Evolutionary conservation across 2,797 vertebrate species (phyloP).

Genomic region (Dendrocincla tyrannina): DNA sequence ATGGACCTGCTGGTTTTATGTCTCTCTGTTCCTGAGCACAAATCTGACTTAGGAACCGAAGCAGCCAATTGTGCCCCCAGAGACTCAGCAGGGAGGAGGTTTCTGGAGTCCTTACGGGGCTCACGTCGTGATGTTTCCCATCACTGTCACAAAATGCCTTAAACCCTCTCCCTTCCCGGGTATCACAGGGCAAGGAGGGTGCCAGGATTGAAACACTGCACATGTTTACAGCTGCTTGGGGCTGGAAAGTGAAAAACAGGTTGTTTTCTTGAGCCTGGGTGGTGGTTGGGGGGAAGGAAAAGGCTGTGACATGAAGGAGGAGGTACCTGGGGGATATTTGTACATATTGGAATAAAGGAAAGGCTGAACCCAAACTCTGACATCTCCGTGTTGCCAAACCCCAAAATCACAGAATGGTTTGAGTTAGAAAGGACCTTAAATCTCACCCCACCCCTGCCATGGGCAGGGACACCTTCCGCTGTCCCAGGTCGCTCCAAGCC

Average conservation of each 20-base stretch:
- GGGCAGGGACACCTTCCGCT: not conserved
- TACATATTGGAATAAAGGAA: accelerated
- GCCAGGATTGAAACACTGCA: not conserved
- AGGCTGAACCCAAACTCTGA: not conserved
- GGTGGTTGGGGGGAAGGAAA: not conserved
- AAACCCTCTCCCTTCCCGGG: not conserved
- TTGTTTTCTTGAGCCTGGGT: not conserved
- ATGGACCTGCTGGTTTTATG: not conserved
- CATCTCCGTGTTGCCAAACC: not conserved
- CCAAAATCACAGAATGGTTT: accelerated
- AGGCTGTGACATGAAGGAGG: accelerated
- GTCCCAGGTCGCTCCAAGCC: not conserved
- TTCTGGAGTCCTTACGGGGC: not conserved
- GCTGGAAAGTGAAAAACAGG: not conserved
- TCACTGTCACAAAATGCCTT: not conserved
- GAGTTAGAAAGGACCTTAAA: not conserved
- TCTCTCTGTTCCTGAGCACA: not conserved
- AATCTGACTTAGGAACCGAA: not conserved
- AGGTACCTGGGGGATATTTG: not conserved
- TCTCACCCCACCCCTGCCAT: not conserved
- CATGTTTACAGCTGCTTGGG: not conserved
- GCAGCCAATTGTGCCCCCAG: not conserved
- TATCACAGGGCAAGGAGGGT: accelerated
- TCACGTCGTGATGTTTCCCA: not conserved
- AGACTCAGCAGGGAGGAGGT: not conserved